These are phyloP conservation scores for Crossocerus cetratus DNA, from an alignment of 2,888 invertebrate species.

Conservation along the genomic window DNA sequence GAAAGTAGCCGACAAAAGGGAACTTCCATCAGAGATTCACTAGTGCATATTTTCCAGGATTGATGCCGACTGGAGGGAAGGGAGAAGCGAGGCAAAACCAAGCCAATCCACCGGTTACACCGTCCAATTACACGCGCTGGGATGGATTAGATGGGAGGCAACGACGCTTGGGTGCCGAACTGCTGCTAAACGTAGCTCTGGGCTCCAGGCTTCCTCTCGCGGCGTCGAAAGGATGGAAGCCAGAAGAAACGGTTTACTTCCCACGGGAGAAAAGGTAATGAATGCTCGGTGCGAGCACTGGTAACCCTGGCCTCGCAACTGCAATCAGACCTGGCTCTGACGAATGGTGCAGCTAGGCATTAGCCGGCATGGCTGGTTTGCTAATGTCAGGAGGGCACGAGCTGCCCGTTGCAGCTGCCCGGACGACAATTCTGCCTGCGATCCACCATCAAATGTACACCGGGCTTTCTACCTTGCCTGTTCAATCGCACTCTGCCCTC, in stretches of 20 bases:
- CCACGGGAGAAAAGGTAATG: conserved; percentile 14
- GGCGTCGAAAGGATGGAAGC: conserved; percentile 2
- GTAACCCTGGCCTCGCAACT: conserved; percentile 63
- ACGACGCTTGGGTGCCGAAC: conserved; percentile 13
- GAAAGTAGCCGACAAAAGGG: no score
- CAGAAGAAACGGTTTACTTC: conserved; percentile 5
- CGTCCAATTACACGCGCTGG: conserved; percentile 58
- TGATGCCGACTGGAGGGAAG: background rate
- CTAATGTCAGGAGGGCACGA: conserved; percentile 33
- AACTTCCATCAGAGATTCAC: no score
- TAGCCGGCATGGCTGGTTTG: conserved; percentile 25
- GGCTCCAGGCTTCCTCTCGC: conserved; percentile 1
- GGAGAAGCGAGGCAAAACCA: conserved; percentile 12
- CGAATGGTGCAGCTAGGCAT: conserved; percentile 45
- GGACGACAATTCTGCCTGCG: conserved; percentile 49
- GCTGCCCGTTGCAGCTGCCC: background rate
- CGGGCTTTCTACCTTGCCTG: conserved; percentile 3
- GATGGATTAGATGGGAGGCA: conserved; percentile 31
- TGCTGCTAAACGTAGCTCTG: conserved; percentile 17
- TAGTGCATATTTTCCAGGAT: no score
- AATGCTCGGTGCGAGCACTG: conserved; percentile 37
- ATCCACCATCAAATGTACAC: background rate
- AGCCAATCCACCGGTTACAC: conserved; percentile 54
- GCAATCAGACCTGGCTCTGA: conserved; percentile 61
- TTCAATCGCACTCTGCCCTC: conserved; percentile 21